These are phyloP conservation scores for Crocidura indochinensis DNA, from an alignment of 2,797 vertebrate genomes.

Conservation along the genomic window DNA sequence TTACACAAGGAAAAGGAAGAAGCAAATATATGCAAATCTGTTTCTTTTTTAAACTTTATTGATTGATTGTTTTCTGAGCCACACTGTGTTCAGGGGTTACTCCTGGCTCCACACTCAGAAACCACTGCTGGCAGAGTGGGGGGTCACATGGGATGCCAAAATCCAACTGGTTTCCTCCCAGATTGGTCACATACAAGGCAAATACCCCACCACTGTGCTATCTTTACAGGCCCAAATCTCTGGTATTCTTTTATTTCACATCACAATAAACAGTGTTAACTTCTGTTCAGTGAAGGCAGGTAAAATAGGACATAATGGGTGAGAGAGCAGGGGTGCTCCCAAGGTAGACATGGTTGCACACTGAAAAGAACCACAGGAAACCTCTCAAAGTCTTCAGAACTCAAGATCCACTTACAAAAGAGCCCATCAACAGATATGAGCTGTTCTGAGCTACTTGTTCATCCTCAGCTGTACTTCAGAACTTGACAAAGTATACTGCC, in stretches of 20 bases:
- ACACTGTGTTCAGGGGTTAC: too few relatives aligned
- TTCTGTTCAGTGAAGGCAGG: not conserved
- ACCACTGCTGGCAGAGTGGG: too few relatives aligned
- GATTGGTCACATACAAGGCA: too few relatives aligned
- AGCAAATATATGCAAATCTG: too few relatives aligned
- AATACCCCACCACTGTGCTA: too few relatives aligned
- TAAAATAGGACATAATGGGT: too few relatives aligned
- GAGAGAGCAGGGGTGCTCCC: not conserved
- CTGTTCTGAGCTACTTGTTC: not conserved
- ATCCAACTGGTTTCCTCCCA: too few relatives aligned
- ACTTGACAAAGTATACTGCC: not conserved
- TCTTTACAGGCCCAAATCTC: not conserved
- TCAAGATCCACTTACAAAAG: not conserved
- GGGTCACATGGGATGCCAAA: too few relatives aligned
- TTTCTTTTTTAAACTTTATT: too few relatives aligned
- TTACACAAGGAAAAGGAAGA: constrained; percentile 27
- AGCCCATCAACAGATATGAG: rapidly evolving
- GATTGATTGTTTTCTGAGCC: too few relatives aligned
- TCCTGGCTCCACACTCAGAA: too few relatives aligned
- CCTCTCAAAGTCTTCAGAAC: not conserved
- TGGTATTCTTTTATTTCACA: constrained; percentile 20
- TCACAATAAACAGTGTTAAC: constrained; percentile 11
- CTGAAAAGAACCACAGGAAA: not conserved
- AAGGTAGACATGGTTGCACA: not conserved
- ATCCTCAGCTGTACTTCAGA: not conserved